phyloP scores from a whole-genome alignment of 2,113 vertebrate species.

The Dendrocopos noguchii region DNA sequence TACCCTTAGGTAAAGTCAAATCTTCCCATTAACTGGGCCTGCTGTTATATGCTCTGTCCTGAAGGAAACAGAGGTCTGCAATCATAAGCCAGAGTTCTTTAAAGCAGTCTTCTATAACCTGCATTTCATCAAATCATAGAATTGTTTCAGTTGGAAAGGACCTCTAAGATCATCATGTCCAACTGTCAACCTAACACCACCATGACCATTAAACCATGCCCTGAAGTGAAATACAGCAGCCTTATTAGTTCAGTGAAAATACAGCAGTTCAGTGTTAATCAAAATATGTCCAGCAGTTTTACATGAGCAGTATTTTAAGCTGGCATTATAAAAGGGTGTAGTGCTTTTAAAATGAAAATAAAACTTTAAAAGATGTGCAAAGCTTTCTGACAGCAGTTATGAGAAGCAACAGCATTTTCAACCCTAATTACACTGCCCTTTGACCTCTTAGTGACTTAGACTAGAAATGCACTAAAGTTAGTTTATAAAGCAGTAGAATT shows the following conservation, averaged over 20 bases:
- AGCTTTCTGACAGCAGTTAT: not conserved
- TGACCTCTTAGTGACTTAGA: not conserved
- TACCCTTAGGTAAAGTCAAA: not conserved
- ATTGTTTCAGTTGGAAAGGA: too few relatives aligned
- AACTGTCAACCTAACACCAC: too few relatives aligned
- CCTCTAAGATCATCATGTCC: too few relatives aligned
- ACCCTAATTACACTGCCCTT: not conserved
- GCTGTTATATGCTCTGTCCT: not conserved
- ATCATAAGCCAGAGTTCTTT: not conserved
- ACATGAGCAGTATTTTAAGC: not conserved
- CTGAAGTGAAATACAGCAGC: not conserved
- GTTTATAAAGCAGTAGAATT: not conserved
- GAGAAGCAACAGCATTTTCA: not conserved
- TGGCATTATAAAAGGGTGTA: not conserved
- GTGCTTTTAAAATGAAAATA: not conserved
- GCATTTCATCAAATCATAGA: not conserved
- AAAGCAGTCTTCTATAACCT: not conserved
- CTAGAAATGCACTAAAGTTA: not conserved
- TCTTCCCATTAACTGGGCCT: not conserved
- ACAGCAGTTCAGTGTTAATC: not conserved
- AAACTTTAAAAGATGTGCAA: not conserved
- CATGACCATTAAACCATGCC: too few relatives aligned
- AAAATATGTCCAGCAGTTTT: not conserved
- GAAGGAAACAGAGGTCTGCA: not conserved
- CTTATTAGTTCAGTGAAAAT: not conserved